phyloP scores from a whole-genome alignment of 2,113 vertebrate genomes.

The Nansenia antarctica region DNA sequence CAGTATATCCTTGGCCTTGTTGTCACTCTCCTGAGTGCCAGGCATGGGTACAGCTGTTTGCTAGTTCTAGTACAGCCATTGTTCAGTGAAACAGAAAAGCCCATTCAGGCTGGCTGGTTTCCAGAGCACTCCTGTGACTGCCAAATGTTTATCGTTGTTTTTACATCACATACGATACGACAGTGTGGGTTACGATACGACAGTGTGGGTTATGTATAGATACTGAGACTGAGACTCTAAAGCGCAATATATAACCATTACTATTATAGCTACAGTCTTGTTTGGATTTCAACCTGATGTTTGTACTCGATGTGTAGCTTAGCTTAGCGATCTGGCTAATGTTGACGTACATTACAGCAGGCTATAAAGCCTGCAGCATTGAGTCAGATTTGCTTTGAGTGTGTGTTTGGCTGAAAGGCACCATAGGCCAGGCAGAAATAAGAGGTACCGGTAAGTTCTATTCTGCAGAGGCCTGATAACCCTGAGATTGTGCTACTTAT shows the following conservation, averaged over 20 bases:
- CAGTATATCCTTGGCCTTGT: conserved; percentile 42
- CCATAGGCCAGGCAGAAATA: conserved; percentile 48
- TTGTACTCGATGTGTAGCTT: conserved; percentile 10
- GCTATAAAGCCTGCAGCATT: conserved; percentile 37
- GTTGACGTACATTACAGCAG: conserved; percentile 31
- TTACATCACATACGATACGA: conserved; percentile 67
- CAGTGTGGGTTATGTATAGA: conserved; percentile 70
- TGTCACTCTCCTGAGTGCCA: conserved; percentile 53
- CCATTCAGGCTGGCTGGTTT: conserved; percentile 72
- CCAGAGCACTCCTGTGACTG: conserved; percentile 65
- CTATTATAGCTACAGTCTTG: not conserved
- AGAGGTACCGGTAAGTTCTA: conserved; percentile 45
- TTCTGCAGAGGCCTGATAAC: not conserved
- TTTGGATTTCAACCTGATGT: conserved; percentile 4
- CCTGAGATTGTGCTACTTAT: conserved; percentile 48
- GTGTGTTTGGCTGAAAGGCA: conserved; percentile 19
- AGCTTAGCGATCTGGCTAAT: conserved; percentile 6
- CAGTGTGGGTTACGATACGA: conserved; percentile 66
- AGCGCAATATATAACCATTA: not conserved
- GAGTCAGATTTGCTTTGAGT: conserved; percentile 34
- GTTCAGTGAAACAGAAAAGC: conserved; percentile 73
- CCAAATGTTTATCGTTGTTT: conserved; percentile 75
- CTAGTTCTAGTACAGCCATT: conserved; percentile 70
- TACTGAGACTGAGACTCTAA: conserved; percentile 25
- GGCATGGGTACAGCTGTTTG: conserved; percentile 70